phyloP scores from a whole-genome alignment of 1,140 invertebrate species.

The Apis laboriosa region DNA sequence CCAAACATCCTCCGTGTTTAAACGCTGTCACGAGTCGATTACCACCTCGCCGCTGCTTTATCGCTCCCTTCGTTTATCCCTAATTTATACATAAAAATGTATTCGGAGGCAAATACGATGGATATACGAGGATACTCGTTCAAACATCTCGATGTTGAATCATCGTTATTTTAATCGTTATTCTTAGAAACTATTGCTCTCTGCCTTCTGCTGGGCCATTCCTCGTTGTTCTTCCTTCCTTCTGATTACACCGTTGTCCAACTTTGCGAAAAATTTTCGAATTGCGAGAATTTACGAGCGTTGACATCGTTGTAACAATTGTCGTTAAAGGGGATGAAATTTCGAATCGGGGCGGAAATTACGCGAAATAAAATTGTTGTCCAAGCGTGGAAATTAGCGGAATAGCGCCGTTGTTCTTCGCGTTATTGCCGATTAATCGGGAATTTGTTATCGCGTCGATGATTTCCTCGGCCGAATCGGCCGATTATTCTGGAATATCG shows the following conservation, averaged over 20 bases:
- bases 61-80: too few relatives aligned
- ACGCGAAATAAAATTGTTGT: background rate
- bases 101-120: background rate
- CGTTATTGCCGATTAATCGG: slow-evolving; percentile 1
- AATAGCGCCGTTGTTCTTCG: background rate
- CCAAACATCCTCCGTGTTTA: background rate
- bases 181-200: slow-evolving; percentile 9
- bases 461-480: background rate
- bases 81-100: too few relatives aligned
- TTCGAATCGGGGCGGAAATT: background rate
- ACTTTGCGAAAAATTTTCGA: background rate
- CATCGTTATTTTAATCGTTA: background rate
- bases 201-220: too few relatives aligned
- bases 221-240: background rate
- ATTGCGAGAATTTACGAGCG: background rate
- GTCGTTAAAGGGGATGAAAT: background rate
- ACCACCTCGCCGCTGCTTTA: too few relatives aligned
- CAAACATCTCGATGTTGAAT: background rate
- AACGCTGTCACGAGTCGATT: too few relatives aligned
- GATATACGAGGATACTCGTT: background rate
- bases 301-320: background rate
- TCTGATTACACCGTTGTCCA: background rate
- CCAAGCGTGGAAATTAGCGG: slow-evolving; percentile 33
- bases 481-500: too few relatives aligned
- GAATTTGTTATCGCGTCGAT: background rate